These are phyloP conservation scores for Pelodytes ibericus DNA, from an alignment of 2,797 vertebrate species.

Conservation along the genomic window DNA sequence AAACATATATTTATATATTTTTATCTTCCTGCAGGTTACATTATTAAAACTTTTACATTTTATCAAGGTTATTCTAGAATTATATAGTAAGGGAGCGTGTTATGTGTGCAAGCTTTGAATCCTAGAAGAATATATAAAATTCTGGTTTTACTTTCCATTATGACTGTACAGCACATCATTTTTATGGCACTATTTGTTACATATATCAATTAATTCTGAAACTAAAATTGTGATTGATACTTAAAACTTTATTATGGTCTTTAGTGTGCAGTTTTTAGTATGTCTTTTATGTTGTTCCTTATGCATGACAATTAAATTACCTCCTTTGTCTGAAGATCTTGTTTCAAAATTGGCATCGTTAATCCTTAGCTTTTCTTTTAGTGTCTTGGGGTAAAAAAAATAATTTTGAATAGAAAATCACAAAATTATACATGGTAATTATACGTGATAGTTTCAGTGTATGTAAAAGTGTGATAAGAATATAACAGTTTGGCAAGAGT, in stretches of 20 bases:
- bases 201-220: slow-evolving; percentile 8
- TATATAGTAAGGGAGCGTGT: neutral
- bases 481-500: no score
- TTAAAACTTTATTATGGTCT: slow-evolving; percentile 4
- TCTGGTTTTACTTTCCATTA: neutral
- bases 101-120: neutral
- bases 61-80: no score
- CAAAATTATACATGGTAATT: no score
- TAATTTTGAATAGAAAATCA: no score
- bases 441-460: no score
- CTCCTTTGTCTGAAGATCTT: slow-evolving; percentile 4
- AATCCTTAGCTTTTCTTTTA: neutral
- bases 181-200: neutral
- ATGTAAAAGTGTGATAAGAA: no score
- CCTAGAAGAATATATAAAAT: neutral
- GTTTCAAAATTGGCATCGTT: neutral
- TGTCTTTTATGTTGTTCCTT: neutral
- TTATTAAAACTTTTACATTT: no score
- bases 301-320: neutral
- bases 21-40: no score
- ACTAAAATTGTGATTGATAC: slow-evolving; percentile 6
- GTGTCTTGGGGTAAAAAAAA: no score
- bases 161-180: neutral
- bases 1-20: no score
- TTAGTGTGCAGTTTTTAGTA: neutral